Conservation (phyloP, 2,113 vertebrate species). For the Anhinga rufa region DNA sequence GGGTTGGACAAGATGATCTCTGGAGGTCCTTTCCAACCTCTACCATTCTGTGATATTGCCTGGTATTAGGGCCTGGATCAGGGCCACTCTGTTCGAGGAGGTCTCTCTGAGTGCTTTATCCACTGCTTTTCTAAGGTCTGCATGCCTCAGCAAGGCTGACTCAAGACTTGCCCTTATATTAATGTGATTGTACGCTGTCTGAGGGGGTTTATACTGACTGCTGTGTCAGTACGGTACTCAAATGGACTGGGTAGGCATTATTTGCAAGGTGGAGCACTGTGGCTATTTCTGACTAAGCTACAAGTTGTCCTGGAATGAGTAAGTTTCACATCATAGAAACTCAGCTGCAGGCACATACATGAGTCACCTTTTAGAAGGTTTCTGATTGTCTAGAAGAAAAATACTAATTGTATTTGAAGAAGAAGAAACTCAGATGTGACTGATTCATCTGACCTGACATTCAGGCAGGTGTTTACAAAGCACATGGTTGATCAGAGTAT, state of each 20-base stretch:
- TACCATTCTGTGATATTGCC: background rate
- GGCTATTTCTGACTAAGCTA: background rate
- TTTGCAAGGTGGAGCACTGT: background rate
- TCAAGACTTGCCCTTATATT: background rate
- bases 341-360: background rate
- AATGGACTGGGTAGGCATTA: background rate
- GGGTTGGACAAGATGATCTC: too few relatives aligned
- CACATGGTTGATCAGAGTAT: background rate
- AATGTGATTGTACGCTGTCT: background rate
- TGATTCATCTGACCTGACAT: constrained; percentile 52
- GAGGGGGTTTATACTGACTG: background rate
- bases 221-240: background rate
- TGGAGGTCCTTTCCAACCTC: too few relatives aligned
- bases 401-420: background rate
- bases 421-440: background rate
- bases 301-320: background rate
- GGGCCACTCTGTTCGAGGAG: background rate
- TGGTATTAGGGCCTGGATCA: background rate
- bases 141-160: background rate
- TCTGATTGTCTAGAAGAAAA: background rate
- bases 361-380: background rate
- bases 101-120: background rate
- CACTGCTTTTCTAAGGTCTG: background rate
- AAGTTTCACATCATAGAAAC: background rate
- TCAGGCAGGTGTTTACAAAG: constrained; percentile 9